Conservation (phyloP, 1,140 invertebrate genomes). For the Brachionus asplanchnoidis region DNA sequence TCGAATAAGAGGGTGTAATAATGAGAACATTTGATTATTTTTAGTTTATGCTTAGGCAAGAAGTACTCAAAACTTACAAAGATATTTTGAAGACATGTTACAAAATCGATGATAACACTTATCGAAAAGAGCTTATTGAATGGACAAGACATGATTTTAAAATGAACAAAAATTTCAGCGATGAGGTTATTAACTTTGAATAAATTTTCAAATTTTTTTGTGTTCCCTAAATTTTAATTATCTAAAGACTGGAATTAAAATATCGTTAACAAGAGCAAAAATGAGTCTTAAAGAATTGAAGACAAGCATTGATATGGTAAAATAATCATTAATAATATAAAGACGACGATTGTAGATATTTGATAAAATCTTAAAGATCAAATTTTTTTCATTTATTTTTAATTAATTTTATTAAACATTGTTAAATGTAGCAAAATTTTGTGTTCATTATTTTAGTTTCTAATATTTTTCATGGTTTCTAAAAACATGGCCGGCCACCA, state of each 20-base stretch:
- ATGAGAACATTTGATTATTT: background rate
- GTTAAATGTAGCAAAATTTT: too few species aligned
- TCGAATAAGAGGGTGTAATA: background rate
- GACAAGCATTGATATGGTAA: slow-evolving; percentile 8
- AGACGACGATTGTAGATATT: too few species aligned
- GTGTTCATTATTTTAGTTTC: too few species aligned
- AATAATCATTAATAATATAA: background rate
- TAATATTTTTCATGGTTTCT: too few species aligned
- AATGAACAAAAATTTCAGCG: background rate
- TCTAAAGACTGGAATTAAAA: slow-evolving; percentile 13
- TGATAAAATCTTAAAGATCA: too few species aligned
- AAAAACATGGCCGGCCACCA: too few species aligned
- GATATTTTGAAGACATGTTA: background rate
- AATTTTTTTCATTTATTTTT: too few species aligned
- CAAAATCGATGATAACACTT: background rate
- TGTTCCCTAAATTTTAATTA: background rate
- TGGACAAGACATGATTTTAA: slow-evolving; percentile 30
- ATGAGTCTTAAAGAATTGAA: background rate
- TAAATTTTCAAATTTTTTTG: background rate
- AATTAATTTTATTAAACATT: too few species aligned
- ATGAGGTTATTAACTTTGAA: background rate
- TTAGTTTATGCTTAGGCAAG: slow-evolving; percentile 6
- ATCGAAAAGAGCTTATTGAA: background rate
- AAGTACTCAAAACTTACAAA: slow-evolving; percentile 11
- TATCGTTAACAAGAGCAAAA: slow-evolving; percentile 17